Conservation (phyloP, 2,797 vertebrate genomes). For the Orestias chungarensis region DNA sequence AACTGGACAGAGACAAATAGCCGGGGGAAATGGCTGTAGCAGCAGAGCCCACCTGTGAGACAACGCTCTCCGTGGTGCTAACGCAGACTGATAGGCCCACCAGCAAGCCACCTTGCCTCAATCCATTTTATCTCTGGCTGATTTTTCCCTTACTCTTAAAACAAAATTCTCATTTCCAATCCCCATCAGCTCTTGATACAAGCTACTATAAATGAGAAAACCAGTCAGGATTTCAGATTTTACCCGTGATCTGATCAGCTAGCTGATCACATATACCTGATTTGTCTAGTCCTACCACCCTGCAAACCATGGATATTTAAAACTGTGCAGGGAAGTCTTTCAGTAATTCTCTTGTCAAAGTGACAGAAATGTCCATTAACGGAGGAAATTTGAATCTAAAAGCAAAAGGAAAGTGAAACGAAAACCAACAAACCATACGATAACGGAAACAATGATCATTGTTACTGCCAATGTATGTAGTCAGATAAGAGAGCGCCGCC, state of each 20-base stretch:
- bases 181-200: slow-evolving; percentile 8
- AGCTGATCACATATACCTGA: background rate
- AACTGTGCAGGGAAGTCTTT: background rate
- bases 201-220: background rate
- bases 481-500: slow-evolving; percentile 57
- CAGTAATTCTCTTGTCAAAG: background rate
- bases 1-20: slow-evolving; percentile 80
- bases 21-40: slow-evolving; percentile 65
- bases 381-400: background rate
- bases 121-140: slow-evolving; percentile 43
- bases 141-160: slow-evolving; percentile 32
- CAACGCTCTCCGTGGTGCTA: slow-evolving; percentile 68
- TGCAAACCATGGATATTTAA: background rate
- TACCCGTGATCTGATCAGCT: background rate
- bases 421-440: slow-evolving; percentile 17
- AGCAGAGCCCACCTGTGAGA: slow-evolving; percentile 64
- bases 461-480: slow-evolving; percentile 44
- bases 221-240: background rate
- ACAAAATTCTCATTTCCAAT: slow-evolving; percentile 38
- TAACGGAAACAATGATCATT: slow-evolving; percentile 24
- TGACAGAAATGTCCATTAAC: background rate
- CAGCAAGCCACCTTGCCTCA: slow-evolving; percentile 36
- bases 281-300: background rate
- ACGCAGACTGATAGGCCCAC: slow-evolving; percentile 78
- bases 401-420: slow-evolving; percentile 8